Evolutionary conservation across 2,888 invertebrate genomes (phyloP).

Genomic region (Tipula vernalis): DNA sequence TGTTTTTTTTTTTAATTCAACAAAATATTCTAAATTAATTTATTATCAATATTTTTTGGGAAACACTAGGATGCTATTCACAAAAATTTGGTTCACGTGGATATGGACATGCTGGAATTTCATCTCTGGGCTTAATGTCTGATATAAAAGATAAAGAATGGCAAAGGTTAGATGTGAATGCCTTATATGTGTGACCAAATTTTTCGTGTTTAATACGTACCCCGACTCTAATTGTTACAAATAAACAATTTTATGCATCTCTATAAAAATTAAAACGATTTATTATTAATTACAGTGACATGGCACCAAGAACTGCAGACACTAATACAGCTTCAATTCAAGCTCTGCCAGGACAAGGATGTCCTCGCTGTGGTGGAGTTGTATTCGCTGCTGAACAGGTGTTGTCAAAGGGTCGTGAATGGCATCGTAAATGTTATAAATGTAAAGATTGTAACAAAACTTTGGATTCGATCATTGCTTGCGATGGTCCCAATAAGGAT

Average conservation of each 20-base stretch:
- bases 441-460: slow-evolving; percentile 87
- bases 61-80: slow-evolving; percentile 75
- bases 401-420: slow-evolving; percentile 77
- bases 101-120: slow-evolving; percentile 84
- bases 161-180: slow-evolving; percentile 47
- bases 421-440: slow-evolving; percentile 91
- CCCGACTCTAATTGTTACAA: neutral
- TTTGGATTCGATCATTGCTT: slow-evolving; percentile 89
- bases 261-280: neutral
- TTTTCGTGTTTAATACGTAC: neutral
- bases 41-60: neutral
- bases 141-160: slow-evolving; percentile 66
- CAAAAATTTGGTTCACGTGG: slow-evolving; percentile 91
- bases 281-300: slow-evolving; percentile 41
- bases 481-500: slow-evolving; percentile 85
- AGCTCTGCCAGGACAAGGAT: slow-evolving; percentile 76
- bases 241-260: neutral
- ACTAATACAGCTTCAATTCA: slow-evolving; percentile 68
- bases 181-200: neutral
- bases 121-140: slow-evolving; percentile 71
- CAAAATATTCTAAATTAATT: neutral
- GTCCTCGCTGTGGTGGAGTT: slow-evolving; percentile 79
- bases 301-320: slow-evolving; percentile 60
- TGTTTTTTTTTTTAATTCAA: neutral
- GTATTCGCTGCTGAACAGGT: slow-evolving; percentile 93